phyloP scores from a whole-genome alignment of 2,797 vertebrate genomes.

The Protosalanx chinensis region DNA sequence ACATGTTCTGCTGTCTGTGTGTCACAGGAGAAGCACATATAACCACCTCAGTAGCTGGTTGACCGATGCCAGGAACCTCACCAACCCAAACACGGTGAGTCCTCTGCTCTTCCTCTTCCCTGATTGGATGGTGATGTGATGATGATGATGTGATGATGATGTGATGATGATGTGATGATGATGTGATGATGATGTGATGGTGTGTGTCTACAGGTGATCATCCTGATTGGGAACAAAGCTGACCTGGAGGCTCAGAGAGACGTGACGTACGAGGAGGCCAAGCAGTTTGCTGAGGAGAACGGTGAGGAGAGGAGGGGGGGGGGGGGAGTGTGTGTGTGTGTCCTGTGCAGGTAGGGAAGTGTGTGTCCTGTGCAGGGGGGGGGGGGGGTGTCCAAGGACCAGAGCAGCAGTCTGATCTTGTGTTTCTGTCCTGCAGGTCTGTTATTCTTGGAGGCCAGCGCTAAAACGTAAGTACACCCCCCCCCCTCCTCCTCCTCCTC shows the following conservation, averaged over 20 bases:
- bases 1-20: slow-evolving; percentile 20
- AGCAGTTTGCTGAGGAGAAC: slow-evolving; percentile 92
- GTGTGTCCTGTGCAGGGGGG: too few species aligned
- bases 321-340: neutral
- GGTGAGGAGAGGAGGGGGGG: slow-evolving; percentile 60
- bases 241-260: slow-evolving; percentile 90
- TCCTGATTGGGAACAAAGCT: slow-evolving; percentile 92
- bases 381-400: neutral
- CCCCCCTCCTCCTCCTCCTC: neutral
- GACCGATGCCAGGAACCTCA: slow-evolving; percentile 98
- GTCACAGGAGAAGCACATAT: slow-evolving; percentile 95
- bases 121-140: too few species aligned
- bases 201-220: slow-evolving; percentile 77
- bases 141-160: too few species aligned
- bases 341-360: neutral
- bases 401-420: slow-evolving; percentile 11
- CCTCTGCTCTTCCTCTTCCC: neutral
- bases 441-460: slow-evolving; percentile 88
- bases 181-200: too few species aligned
- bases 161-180: too few species aligned
- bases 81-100: slow-evolving; percentile 99
- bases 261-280: slow-evolving; percentile 90
- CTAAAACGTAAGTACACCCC: slow-evolving; percentile 84
- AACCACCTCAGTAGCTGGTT: slow-evolving; percentile 99
- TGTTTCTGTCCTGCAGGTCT: slow-evolving; percentile 67